These are phyloP conservation scores for Leucopternis melanops DNA, from an alignment of 2,113 vertebrate species.

Conservation along the genomic window DNA sequence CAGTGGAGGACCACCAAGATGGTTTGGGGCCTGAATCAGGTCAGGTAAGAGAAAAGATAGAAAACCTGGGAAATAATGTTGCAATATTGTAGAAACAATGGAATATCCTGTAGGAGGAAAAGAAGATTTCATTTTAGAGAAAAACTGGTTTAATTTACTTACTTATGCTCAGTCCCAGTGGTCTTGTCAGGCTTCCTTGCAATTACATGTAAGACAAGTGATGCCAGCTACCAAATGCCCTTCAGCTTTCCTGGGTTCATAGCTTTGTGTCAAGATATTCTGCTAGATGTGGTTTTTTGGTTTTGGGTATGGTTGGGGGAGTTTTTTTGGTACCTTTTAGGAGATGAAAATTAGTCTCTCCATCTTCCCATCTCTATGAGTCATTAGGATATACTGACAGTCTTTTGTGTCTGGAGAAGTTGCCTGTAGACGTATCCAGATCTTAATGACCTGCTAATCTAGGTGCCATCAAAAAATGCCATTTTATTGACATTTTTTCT, in stretches of 20 bases:
- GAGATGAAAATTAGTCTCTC: background rate
- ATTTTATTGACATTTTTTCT: background rate
- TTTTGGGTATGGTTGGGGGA: background rate
- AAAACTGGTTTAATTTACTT: background rate
- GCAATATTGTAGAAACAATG: background rate
- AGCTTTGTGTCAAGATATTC: background rate
- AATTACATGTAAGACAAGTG: background rate
- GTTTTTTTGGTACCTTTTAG: background rate
- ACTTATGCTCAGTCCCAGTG: background rate
- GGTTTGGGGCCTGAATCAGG: background rate
- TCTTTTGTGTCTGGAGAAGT: background rate
- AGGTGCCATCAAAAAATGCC: background rate
- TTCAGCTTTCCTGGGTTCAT: background rate
- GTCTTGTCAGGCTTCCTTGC: background rate
- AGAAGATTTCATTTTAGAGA: background rate
- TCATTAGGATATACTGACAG: background rate
- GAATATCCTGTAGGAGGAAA: background rate
- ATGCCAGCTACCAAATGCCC: background rate
- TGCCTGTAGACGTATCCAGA: background rate
- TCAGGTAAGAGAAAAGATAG: background rate
- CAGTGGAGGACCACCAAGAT: background rate
- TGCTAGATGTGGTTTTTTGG: background rate
- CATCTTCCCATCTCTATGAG: background rate
- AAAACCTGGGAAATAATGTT: rapidly evolving
- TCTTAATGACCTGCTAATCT: background rate